Base-by-base conservation (phyloP, 2,888 invertebrate genomes). In the Omphaloscelis lunosa region DNA sequence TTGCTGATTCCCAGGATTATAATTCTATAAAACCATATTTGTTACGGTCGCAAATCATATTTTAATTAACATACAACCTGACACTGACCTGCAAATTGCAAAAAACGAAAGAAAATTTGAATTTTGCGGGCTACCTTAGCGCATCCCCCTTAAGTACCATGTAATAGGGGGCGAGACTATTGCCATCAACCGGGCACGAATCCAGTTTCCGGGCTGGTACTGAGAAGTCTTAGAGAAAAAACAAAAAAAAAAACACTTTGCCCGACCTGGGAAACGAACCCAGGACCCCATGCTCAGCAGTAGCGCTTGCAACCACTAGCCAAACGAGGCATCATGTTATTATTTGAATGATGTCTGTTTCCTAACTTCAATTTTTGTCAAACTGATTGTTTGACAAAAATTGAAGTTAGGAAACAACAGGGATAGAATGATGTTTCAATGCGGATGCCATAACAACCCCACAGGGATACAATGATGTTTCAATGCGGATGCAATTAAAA, bases 401-500 rank as follows among this genome's bases (percentile, higher is more conserved):
- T n/a, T n/a, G n/a, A n/a, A n/a, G n/a, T n/a, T n/a, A n/a, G n/a
- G n/a, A n/a, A n/a, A n/a, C n/a, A n/a, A n/a, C 34, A 34, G 34
- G 34, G 34, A 34, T 5, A 34, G 34, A 34, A 34, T 34, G 34
- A 34, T 51, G 15, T 51, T 53, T 66, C 27, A 83, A 83, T 61
- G 63, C 83, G 71, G 71, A 79, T 75, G 71, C 63, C n/a, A n/a
- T n/a, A n/a, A n/a, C n/a, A n/a, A n/a, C n/a, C n/a, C n/a, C 27
- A n/a, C 58, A 56, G 34, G 51, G 27, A 61, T 65, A 17, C 6
- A 61, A 29, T 29, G 20, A 78, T 51, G 15, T 51, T 53, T 66
- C 27, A 83, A 83, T 61, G 63, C 83, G 71, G 71, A 79, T 75
- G 71, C 63, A 83, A 67, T 67, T 62, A 73, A 66, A 39, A 53